These are phyloP conservation scores for Tribolium castaneum DNA, from an alignment of 1,140 invertebrate genomes.

Conservation along the genomic window DNA sequence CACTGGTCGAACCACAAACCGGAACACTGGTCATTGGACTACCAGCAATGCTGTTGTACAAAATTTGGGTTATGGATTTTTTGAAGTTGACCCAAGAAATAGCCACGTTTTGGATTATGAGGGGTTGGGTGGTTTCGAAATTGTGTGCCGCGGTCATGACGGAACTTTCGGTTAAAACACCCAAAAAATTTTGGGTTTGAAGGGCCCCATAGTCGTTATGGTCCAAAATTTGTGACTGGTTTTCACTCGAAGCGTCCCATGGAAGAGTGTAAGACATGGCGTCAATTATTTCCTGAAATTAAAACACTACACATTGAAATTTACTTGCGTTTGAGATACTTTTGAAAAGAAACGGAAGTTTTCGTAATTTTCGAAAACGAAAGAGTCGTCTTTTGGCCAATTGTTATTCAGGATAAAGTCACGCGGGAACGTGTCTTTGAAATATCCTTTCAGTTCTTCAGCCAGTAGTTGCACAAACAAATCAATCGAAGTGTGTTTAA, in stretches of 20 bases:
- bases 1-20: constrained; percentile 56
- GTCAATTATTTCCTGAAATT: constrained; percentile 46
- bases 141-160: constrained; percentile 51
- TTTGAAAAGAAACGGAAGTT: constrained; percentile 53
- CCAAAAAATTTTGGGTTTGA: constrained; percentile 46
- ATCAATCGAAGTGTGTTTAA: constrained; percentile 41
- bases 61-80: constrained; percentile 45
- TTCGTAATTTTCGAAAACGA: constrained; percentile 45
- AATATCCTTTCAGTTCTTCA: constrained; percentile 44
- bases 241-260: constrained; percentile 49
- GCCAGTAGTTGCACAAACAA: constrained; percentile 41
- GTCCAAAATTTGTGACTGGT: constrained; percentile 48
- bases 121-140: constrained; percentile 37
- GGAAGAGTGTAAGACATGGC: constrained; percentile 55
- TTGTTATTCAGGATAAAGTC: constrained; percentile 59
- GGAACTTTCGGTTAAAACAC: background rate
- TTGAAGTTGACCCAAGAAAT: constrained; percentile 57
- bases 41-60: constrained; percentile 55
- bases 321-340: background rate
- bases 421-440: constrained; percentile 47
- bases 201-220: constrained; percentile 55
- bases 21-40: constrained; percentile 54
- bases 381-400: constrained; percentile 59
- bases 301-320: background rate
- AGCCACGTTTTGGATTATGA: constrained; percentile 51